Evolutionary conservation across 2,113 vertebrate species (phyloP).

Genomic region (Chlorodrepanis virens): DNA sequence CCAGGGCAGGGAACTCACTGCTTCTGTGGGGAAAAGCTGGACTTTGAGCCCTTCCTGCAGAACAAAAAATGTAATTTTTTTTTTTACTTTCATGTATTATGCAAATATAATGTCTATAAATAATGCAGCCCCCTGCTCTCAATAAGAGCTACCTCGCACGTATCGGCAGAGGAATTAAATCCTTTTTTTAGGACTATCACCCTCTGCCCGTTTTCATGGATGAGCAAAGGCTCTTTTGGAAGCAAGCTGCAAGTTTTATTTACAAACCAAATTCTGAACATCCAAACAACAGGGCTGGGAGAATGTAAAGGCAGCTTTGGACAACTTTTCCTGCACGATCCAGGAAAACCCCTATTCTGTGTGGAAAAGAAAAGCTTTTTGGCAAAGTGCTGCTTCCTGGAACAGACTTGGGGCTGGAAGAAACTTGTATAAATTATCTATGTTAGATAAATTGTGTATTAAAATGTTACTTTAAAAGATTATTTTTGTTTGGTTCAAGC

Average conservation of each 20-base stretch:
- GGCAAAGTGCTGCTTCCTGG: background rate
- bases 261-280: background rate
- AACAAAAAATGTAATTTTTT: background rate
- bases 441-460: constrained; percentile 44
- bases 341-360: background rate
- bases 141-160: background rate
- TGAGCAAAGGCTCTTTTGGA: background rate
- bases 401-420: background rate
- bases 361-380: background rate
- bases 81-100: constrained; percentile 23
- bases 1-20: background rate
- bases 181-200: background rate
- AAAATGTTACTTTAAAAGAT: constrained; percentile 40
- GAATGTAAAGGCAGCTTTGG: background rate
- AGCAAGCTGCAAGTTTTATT: background rate
- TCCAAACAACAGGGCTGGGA: background rate
- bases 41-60: background rate
- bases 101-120: constrained; percentile 15
- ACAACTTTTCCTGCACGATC: background rate
- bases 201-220: accelerated
- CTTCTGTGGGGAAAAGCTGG: accelerated
- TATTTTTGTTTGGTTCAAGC: constrained; percentile 13
- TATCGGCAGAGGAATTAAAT: background rate
- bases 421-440: constrained; percentile 43
- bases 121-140: background rate